Percentiles rank a stretch among this genome's conserved stretches.
Conservation (phyloP, 2,888 invertebrate species). For the Limnephilus auricula region DNA sequence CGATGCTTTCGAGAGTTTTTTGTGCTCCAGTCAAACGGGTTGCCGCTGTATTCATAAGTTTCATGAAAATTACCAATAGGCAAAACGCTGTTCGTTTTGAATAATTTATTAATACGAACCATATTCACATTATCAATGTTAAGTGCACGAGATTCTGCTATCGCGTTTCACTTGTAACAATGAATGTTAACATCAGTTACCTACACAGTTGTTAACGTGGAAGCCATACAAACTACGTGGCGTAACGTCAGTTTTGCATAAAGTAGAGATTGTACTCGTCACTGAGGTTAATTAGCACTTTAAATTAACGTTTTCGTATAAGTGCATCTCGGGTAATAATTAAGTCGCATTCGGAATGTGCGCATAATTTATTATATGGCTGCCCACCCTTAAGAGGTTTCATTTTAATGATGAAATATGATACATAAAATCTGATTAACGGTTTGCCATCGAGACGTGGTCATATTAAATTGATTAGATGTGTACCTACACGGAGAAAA, state of each 20-base stretch:
- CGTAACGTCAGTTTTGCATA: not conserved
- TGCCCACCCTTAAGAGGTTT: not conserved
- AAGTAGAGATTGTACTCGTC: not conserved
- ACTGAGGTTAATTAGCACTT: not conserved
- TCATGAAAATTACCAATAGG: too few relatives aligned
- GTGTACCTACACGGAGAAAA: too few relatives aligned
- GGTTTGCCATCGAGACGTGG: not conserved
- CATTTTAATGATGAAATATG: not conserved
- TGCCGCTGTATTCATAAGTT: not conserved
- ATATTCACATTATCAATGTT: not conserved
- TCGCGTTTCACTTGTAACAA: not conserved
- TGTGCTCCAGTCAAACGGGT: not conserved
- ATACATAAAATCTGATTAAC: not conserved
- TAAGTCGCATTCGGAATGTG: not conserved
- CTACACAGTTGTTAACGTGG: not conserved
- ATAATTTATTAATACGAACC: not conserved
- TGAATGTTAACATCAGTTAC: not conserved
- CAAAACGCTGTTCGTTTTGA: not conserved
- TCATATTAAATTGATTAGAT: not conserved
- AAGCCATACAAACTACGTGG: not conserved
- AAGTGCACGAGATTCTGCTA: not conserved
- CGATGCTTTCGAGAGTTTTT: not conserved
- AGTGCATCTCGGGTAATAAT: not conserved
- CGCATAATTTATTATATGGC: not conserved
- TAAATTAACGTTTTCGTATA: not conserved